Conservation (phyloP, 2,113 vertebrate genomes). For the Aegypius monachus region DNA sequence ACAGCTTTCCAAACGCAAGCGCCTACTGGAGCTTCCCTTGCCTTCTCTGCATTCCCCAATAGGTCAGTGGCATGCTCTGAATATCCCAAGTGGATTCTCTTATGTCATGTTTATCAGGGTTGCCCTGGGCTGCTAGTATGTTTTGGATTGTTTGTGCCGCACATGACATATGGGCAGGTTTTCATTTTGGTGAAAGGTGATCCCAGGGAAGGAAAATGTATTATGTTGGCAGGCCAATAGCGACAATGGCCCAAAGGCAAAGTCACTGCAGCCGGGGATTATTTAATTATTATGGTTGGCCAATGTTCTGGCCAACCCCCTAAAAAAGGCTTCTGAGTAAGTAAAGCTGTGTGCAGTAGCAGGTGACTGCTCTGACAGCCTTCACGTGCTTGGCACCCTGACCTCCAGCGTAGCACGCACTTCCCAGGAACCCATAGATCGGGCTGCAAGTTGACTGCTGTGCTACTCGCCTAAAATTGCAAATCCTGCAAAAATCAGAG, state of each 20-base stretch:
- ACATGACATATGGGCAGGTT: slow-evolving; percentile 53
- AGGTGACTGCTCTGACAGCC: background rate
- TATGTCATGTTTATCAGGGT: slow-evolving; percentile 65
- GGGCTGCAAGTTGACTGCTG: background rate
- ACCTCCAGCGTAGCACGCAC: fast-evolving
- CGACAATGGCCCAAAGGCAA: background rate
- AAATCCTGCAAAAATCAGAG: background rate
- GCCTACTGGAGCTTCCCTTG: slow-evolving; percentile 17
- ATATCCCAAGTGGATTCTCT: slow-evolving; percentile 62
- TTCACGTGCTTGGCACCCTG: background rate
- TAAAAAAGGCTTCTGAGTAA: background rate
- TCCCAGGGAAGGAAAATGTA: slow-evolving; percentile 18
- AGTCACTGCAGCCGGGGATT: background rate
- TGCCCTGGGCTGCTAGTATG: slow-evolving; percentile 67
- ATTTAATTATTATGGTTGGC: background rate
- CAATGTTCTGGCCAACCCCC: background rate
- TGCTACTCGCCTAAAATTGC: background rate
- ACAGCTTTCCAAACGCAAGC: background rate
- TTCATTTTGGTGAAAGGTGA: slow-evolving; percentile 60
- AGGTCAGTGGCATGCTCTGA: slow-evolving; percentile 58
- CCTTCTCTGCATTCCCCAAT: slow-evolving; percentile 55
- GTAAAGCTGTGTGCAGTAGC: background rate
- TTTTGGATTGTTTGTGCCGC: slow-evolving; percentile 62
- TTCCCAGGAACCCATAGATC: fast-evolving
- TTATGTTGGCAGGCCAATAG: background rate